These are phyloP conservation scores for Bagarius yarrelli DNA, from an alignment of 2,113 vertebrate species.

Conservation along the genomic window DNA sequence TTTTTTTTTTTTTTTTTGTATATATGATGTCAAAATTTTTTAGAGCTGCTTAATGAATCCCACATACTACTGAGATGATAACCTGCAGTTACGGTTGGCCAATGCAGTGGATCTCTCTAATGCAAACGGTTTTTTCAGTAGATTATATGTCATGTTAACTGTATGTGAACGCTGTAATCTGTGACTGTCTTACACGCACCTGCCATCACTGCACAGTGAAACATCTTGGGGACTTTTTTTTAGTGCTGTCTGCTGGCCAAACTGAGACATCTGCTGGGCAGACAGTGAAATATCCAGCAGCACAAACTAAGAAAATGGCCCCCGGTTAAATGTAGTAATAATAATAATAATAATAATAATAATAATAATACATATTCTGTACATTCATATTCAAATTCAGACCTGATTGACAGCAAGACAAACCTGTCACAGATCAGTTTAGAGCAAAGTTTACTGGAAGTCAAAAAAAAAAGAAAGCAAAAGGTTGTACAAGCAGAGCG, in stretches of 20 bases:
- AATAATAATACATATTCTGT: too few relatives aligned
- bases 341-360: too few relatives aligned
- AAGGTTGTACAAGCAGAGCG: neutral
- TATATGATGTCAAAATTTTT: too few relatives aligned
- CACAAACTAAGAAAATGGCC: too few relatives aligned
- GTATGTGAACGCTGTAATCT: slow-evolving; percentile 57
- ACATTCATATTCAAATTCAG: too few relatives aligned
- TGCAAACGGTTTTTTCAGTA: slow-evolving; percentile 12
- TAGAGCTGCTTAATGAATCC: too few relatives aligned
- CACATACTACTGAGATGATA: too few relatives aligned
- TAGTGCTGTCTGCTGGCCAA: slow-evolving; percentile 22
- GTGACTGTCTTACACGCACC: slow-evolving; percentile 60
- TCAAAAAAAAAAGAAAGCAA: neutral
- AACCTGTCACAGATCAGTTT: neutral
- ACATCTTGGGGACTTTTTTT: neutral
- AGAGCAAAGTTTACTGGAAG: neutral
- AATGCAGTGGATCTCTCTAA: too few relatives aligned
- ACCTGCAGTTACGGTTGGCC: too few relatives aligned
- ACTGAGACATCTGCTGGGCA: slow-evolving; percentile 54
- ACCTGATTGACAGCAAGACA: neutral
- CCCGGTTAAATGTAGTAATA: too few relatives aligned
- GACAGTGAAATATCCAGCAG: neutral
- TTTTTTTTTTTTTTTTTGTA: too few relatives aligned
- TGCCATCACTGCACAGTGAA: slow-evolving; percentile 44
- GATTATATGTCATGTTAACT: slow-evolving; percentile 54